A percentile compares a stretch with the other conserved stretches of the same genome.
Conservation (phyloP, 2,797 vertebrate species). For the Pantherophis vulpinus region DNA sequence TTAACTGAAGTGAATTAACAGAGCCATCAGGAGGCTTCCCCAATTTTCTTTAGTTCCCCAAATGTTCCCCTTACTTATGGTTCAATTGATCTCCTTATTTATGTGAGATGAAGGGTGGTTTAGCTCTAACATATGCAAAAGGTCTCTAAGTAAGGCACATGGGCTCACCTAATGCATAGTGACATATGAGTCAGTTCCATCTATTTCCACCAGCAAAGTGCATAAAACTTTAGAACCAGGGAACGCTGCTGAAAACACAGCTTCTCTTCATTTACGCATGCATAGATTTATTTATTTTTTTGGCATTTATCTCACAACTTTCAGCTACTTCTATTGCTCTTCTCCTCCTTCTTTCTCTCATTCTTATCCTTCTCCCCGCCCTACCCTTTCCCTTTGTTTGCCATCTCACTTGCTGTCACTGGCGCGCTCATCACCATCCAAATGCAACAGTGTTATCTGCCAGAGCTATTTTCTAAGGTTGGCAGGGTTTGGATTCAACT, state of each 20-base stretch:
- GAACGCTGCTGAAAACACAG: background rate
- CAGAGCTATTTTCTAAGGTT: conserved; percentile 30
- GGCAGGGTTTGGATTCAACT: conserved; percentile 23
- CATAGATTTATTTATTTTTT: no score
- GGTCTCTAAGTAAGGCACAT: background rate
- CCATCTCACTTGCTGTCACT: conserved; percentile 22
- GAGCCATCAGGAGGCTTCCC: background rate
- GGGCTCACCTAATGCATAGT: background rate
- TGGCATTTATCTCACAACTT: conserved; percentile 12
- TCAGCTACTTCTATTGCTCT: conserved; percentile 19
- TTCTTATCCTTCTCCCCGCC: background rate
- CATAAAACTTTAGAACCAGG: background rate
- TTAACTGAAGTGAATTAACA: background rate
- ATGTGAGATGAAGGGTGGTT: background rate
- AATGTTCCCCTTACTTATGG: background rate
- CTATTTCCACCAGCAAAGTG: background rate
- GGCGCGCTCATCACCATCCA: background rate
- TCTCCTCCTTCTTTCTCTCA: conserved; percentile 16
- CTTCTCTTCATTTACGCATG: conserved; percentile 17
- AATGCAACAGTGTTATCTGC: conserved; percentile 14
- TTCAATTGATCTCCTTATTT: conserved; percentile 8
- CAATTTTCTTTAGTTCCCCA: background rate
- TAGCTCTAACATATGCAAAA: background rate
- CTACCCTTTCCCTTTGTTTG: conserved; percentile 21
- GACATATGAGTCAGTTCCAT: background rate